Conservation (phyloP, 2,888 invertebrate species). For the Auanema sp. region DNA sequence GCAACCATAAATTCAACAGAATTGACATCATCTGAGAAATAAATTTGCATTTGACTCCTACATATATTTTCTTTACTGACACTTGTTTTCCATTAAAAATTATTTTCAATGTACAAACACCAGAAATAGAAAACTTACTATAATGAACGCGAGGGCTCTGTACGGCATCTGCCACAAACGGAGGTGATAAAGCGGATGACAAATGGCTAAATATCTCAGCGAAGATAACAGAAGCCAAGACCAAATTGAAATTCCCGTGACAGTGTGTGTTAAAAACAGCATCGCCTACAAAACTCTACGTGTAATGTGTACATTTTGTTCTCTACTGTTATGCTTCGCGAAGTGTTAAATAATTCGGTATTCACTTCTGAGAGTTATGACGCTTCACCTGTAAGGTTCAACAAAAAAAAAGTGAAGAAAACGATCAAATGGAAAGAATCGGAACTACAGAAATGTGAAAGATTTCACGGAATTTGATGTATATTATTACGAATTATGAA, state of each 20-base stretch:
- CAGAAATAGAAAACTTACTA: slow-evolving; percentile 20
- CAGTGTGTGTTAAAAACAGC: slow-evolving; percentile 36
- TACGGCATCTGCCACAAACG: slow-evolving; percentile 37
- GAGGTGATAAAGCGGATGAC: slow-evolving; percentile 37
- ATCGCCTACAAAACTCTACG: slow-evolving; percentile 21
- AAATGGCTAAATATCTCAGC: slow-evolving; percentile 33
- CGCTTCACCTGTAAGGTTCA: background rate
- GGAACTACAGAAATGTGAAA: background rate
- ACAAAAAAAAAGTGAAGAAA: no score
- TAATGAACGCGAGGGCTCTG: slow-evolving; percentile 32
- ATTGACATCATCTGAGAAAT: slow-evolving; percentile 26
- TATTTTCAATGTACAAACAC: background rate
- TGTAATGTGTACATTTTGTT: background rate
- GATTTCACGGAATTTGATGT: background rate
- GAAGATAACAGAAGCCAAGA: slow-evolving; percentile 39
- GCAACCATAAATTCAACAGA: slow-evolving; percentile 28
- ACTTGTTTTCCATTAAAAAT: background rate
- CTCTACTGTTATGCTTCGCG: background rate
- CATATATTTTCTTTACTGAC: background rate
- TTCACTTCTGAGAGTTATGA: background rate
- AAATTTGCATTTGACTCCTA: background rate
- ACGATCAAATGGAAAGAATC: background rate
- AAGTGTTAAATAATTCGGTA: background rate
- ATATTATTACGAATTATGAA: background rate
- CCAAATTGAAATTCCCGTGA: slow-evolving; percentile 35